Conservation (phyloP, 2,888 invertebrate species). For the Acleris sparsana region DNA sequence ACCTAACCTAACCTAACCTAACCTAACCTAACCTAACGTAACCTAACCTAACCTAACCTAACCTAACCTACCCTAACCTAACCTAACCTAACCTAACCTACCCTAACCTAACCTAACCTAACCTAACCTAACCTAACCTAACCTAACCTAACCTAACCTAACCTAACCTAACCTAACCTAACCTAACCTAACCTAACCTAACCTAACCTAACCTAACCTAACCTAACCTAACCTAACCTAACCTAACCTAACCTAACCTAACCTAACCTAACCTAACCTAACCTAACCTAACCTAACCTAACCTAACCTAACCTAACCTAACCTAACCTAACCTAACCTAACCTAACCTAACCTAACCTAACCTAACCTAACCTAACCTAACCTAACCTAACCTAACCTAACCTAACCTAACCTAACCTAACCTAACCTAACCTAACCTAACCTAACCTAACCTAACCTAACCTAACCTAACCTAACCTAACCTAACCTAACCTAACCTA, state of each 20-base stretch:
- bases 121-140: too few species aligned
- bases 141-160: slow-evolving; percentile 2
- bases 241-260: slow-evolving; percentile 17
- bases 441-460: slow-evolving; percentile 17
- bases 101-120: too few species aligned
- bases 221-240: slow-evolving; percentile 17
- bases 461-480: slow-evolving; percentile 17
- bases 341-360: slow-evolving; percentile 17
- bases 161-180: slow-evolving; percentile 17
- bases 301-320: slow-evolving; percentile 17
- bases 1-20: too few species aligned
- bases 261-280: slow-evolving; percentile 17
- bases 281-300: slow-evolving; percentile 17
- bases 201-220: slow-evolving; percentile 17
- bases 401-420: slow-evolving; percentile 15
- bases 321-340: slow-evolving; percentile 17
- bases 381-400: slow-evolving; percentile 17
- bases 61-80: too few species aligned
- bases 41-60: too few species aligned
- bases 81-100: too few species aligned
- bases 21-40: too few species aligned
- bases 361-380: slow-evolving; percentile 17
- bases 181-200: slow-evolving; percentile 17
- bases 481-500: slow-evolving; percentile 17
- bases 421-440: not conserved